Conservation (phyloP, 35 echinoderm and acorn worm genomes). For the Patiria miniata region DNA sequence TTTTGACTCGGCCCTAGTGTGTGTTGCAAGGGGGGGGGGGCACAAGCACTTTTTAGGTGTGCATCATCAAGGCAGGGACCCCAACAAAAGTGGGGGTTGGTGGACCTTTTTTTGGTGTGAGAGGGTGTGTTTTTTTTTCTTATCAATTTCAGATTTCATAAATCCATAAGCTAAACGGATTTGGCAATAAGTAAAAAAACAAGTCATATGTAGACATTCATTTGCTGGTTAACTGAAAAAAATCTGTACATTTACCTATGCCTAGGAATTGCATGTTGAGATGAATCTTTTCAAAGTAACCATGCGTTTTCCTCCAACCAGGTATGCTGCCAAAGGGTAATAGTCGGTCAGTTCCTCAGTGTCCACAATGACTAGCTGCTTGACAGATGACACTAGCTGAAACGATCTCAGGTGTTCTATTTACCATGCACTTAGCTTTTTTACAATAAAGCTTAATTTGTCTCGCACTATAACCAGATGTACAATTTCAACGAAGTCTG, state of each 20-base stretch:
- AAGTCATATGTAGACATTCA: neutral
- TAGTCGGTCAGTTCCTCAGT: slow-evolving; percentile 50
- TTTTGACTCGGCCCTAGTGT: too few relatives aligned
- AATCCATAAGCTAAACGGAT: neutral
- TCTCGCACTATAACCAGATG: slow-evolving; percentile 33
- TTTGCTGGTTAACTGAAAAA: neutral
- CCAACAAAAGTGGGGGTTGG: neutral
- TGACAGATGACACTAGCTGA: slow-evolving; percentile 39
- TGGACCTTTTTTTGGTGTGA: neutral
- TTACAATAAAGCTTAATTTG: slow-evolving; percentile 32
- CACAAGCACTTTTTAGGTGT: neutral
- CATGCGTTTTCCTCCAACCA: slow-evolving; percentile 45
- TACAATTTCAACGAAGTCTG: slow-evolving; percentile 53
- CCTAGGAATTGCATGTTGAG: neutral
- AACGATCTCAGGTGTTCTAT: slow-evolving; percentile 48
- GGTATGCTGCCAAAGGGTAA: slow-evolving; percentile 60
- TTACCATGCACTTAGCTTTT: slow-evolving; percentile 41
- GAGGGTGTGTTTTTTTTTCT: neutral
- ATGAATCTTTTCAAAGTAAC: slow-evolving; percentile 50
- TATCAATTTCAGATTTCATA: neutral
- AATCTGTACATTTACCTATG: neutral
- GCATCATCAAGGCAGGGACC: neutral
- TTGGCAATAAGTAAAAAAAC: neutral
- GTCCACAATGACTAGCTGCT: slow-evolving; percentile 39
- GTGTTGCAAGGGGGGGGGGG: too few relatives aligned